Conservation (phyloP, 2,888 invertebrate genomes). For the Galeopsomyia nigrocyanea region DNA sequence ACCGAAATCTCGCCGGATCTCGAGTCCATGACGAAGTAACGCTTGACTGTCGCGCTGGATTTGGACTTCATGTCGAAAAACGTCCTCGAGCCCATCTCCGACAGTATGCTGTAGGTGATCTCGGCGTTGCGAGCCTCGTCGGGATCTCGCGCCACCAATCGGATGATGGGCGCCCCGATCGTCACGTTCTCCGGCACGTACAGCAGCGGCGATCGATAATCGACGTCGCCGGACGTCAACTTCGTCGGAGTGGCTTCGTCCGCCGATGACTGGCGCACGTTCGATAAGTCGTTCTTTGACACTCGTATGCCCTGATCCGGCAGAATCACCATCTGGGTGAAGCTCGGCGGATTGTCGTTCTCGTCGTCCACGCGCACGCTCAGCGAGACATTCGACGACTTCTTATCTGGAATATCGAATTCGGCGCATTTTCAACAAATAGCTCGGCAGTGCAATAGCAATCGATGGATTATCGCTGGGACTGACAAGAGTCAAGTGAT, state of each 20-base stretch:
- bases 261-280: neutral
- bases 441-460: slow-evolving; percentile 31
- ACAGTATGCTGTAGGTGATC: slow-evolving; percentile 78
- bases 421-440: no score
- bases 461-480: neutral
- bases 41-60: slow-evolving; percentile 70
- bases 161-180: slow-evolving; percentile 78
- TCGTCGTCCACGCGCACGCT: slow-evolving; percentile 81
- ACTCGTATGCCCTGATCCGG: slow-evolving; percentile 78
- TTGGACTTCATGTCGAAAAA: neutral
- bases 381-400: slow-evolving; percentile 81
- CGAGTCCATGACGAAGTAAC: slow-evolving; percentile 83
- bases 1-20: slow-evolving; percentile 82
- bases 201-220: slow-evolving; percentile 74
- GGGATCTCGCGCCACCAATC: slow-evolving; percentile 79
- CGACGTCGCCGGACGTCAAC: slow-evolving; percentile 35
- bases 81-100: slow-evolving; percentile 68
- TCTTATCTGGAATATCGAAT: slow-evolving; percentile 72
- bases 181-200: slow-evolving; percentile 80
- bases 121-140: slow-evolving; percentile 80
- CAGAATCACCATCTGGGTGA: slow-evolving; percentile 79
- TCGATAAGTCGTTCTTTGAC: slow-evolving; percentile 69
- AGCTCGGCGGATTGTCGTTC: slow-evolving; percentile 85
- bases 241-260: neutral
- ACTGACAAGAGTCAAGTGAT: neutral